phyloP scores from a whole-genome alignment of 2,888 invertebrate species.

The Eurytoma adleriae region DNA sequence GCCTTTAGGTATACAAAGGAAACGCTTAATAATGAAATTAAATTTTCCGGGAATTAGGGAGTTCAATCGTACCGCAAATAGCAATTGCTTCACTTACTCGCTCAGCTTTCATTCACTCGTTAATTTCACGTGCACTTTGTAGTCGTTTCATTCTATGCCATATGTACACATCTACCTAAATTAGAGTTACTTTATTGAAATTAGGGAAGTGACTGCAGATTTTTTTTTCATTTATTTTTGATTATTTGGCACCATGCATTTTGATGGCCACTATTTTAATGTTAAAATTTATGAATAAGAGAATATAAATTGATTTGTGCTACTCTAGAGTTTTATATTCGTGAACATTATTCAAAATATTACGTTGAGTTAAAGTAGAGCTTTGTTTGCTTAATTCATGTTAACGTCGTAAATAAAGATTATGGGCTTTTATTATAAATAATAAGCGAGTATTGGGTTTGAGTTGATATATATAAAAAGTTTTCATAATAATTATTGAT shows the following conservation, averaged over 20 bases:
- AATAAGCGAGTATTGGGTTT: not conserved
- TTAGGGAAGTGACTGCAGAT: conserved; percentile 1
- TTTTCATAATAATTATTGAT: too few species aligned
- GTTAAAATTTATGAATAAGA: too few species aligned
- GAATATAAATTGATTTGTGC: not conserved
- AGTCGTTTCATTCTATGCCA: conserved; percentile 31
- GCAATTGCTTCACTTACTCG: conserved; percentile 45
- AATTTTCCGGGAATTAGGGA: conserved; percentile 31
- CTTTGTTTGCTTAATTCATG: too few species aligned
- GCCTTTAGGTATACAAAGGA: conserved; percentile 6
- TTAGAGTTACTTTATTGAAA: conserved; percentile 10
- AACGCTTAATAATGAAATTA: conserved; percentile 6
- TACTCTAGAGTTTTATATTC: not conserved
- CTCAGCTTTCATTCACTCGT: conserved; percentile 40
- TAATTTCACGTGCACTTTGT: conserved; percentile 17
- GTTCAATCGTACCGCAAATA: conserved; percentile 22
- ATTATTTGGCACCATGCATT: not conserved
- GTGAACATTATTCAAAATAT: too few species aligned
- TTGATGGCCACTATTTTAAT: not conserved
- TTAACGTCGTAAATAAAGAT: too few species aligned
- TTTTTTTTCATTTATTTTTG: conserved; percentile 1
- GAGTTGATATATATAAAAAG: not conserved
- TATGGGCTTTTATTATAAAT: not conserved
- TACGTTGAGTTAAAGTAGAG: too few species aligned
- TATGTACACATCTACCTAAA: conserved; percentile 58